phyloP scores from a whole-genome alignment of 2,113 vertebrate species.

The Peromyscus polionotus region DNA sequence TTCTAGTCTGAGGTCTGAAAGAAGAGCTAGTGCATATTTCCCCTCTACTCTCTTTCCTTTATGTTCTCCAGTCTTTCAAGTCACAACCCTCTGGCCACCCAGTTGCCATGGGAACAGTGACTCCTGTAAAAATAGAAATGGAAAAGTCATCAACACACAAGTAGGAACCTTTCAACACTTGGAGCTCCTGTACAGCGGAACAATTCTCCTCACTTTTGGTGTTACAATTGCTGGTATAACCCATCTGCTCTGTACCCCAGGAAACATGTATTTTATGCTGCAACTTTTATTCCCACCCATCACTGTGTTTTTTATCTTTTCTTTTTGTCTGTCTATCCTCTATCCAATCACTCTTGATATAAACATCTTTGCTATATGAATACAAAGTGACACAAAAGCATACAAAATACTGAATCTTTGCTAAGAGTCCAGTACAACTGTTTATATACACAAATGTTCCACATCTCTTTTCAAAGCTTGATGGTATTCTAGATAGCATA shows the following conservation, averaged over 20 bases:
- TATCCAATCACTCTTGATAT: neutral
- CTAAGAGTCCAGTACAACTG: neutral
- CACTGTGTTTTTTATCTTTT: neutral
- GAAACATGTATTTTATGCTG: neutral
- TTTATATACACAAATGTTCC: neutral
- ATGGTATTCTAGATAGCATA: neutral
- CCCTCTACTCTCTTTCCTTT: neutral
- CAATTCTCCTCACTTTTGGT: neutral
- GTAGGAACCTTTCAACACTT: neutral
- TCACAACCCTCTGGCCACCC: neutral
- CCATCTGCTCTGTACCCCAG: neutral
- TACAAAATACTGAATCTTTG: neutral
- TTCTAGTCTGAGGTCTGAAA: neutral
- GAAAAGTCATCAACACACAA: neutral
- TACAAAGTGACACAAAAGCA: neutral
- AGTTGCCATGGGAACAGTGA: neutral
- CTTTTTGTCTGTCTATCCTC: neutral
- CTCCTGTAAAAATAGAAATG: neutral
- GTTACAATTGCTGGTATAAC: neutral
- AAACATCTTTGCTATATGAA: neutral
- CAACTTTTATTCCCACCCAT: fast-evolving
- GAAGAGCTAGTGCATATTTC: neutral
- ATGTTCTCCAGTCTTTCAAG: neutral
- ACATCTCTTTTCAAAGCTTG: too few relatives aligned
- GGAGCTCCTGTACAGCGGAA: neutral